Evolutionary conservation across 2,888 invertebrate species (phyloP).

Genomic region (Tetranychus truncatus): DNA sequence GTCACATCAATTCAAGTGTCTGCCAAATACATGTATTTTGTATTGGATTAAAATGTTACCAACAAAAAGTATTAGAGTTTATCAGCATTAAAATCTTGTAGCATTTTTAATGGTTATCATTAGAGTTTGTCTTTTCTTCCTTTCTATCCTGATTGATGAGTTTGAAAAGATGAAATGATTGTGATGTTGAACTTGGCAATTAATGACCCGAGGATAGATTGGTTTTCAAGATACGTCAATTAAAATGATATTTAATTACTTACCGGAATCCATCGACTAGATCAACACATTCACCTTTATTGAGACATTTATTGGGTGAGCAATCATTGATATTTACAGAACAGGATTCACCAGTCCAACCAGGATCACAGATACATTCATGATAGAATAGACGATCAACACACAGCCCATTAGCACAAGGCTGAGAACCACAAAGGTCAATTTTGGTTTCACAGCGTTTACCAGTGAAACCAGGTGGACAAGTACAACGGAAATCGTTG

Average conservation of each 20-base stretch:
- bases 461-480: slow-evolving; percentile 83
- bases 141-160: background rate
- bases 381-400: slow-evolving; percentile 68
- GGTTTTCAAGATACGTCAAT: background rate
- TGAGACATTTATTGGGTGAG: slow-evolving; percentile 64
- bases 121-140: background rate
- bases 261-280: slow-evolving; percentile 50
- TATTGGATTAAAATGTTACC: too few relatives aligned
- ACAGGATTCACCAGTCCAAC: slow-evolving; percentile 62
- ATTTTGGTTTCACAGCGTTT: slow-evolving; percentile 89
- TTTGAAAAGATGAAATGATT: background rate
- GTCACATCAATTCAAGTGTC: background rate
- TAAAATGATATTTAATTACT: background rate
- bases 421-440: slow-evolving; percentile 67
- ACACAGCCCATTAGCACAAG: slow-evolving; percentile 75
- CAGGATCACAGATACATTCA: slow-evolving; percentile 74
- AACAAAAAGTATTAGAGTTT: too few relatives aligned
- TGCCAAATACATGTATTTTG: too few relatives aligned
- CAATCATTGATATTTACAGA: slow-evolving; percentile 85
- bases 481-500: slow-evolving; percentile 78
- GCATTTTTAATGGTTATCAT: background rate
- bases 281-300: slow-evolving; percentile 79
- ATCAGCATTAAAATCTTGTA: too few relatives aligned
- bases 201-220: background rate
- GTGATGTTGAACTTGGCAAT: background rate